A percentile compares a stretch with the other conserved stretches of the same genome.
phyloP scores from a whole-genome alignment of 2,797 vertebrate genomes.

The Phylloscopus collybita region DNA sequence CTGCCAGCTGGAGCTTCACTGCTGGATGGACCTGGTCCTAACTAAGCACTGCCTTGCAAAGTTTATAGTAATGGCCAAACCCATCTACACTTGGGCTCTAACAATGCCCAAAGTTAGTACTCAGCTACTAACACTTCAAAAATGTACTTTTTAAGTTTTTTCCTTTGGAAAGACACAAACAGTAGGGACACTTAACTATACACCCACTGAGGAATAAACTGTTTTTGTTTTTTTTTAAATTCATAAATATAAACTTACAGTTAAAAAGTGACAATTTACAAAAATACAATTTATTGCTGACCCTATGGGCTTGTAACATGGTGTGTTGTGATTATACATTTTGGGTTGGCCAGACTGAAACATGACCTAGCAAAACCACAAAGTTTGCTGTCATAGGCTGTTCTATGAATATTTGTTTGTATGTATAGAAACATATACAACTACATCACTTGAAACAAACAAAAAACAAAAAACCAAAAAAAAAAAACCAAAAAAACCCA shows the following conservation, averaged over 20 bases:
- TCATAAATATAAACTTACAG: conserved; percentile 65
- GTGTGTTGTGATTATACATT: background rate
- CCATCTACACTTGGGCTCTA: background rate
- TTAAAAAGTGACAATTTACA: conserved; percentile 71
- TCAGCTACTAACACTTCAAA: background rate
- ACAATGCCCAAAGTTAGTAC: background rate
- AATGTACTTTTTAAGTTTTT: conserved; percentile 39
- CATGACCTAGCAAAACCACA: conserved; percentile 65
- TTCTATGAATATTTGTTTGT: background rate
- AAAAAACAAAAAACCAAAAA: too few relatives aligned
- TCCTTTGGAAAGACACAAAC: conserved; percentile 70
- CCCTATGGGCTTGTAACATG: background rate
- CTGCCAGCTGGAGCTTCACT: background rate
- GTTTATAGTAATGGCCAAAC: background rate
- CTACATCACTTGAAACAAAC: background rate
- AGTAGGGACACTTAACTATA: conserved; percentile 61
- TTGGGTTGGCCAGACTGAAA: background rate
- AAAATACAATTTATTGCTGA: conserved; percentile 77
- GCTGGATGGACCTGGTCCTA: background rate
- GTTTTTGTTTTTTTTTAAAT: background rate
- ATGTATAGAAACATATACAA: background rate
- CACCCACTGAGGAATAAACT: conserved; percentile 57
- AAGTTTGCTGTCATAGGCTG: conserved; percentile 53
- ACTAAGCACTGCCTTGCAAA: background rate
- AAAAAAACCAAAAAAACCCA: too few relatives aligned